Conservation (phyloP, 1,140 invertebrate genomes). For the Episyrphus balteatus region DNA sequence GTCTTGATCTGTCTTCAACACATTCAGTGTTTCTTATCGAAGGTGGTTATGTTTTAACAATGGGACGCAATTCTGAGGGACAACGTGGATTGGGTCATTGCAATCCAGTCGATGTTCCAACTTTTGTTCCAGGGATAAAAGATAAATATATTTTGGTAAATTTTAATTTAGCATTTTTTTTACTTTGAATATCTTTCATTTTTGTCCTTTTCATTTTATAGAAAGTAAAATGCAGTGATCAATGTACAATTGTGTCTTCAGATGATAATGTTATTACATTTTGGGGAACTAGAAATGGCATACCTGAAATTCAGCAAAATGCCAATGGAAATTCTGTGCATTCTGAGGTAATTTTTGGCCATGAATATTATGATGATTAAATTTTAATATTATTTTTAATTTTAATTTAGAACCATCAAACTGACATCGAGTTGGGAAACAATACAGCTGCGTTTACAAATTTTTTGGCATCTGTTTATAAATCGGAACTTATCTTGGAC, state of each 20-base stretch:
- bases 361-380: conserved; percentile 8
- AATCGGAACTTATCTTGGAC: conserved; percentile 39
- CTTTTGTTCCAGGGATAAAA: conserved; percentile 44
- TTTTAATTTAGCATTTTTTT: not conserved
- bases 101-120: conserved; percentile 31
- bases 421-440: conserved; percentile 26
- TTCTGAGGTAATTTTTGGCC: conserved; percentile 3
- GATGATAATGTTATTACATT: conserved; percentile 56
- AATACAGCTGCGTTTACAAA: conserved; percentile 34
- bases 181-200: not conserved
- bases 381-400: conserved; percentile 1
- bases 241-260: conserved; percentile 53
- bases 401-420: conserved; percentile 2
- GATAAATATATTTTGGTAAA: conserved; percentile 44
- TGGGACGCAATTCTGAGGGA: conserved; percentile 51
- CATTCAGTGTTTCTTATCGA: conserved; percentile 53
- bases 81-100: conserved; percentile 40
- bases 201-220: conserved; percentile 7
- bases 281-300: conserved; percentile 50
- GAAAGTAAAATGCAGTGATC: conserved; percentile 47
- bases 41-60: conserved; percentile 53
- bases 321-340: conserved; percentile 14
- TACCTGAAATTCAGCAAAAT: conserved; percentile 27
- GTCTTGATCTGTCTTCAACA: conserved; percentile 45
- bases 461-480: conserved; percentile 35